These are phyloP conservation scores for Hyppa rectilinea DNA, from an alignment of 2,888 invertebrate species.

Conservation along the genomic window DNA sequence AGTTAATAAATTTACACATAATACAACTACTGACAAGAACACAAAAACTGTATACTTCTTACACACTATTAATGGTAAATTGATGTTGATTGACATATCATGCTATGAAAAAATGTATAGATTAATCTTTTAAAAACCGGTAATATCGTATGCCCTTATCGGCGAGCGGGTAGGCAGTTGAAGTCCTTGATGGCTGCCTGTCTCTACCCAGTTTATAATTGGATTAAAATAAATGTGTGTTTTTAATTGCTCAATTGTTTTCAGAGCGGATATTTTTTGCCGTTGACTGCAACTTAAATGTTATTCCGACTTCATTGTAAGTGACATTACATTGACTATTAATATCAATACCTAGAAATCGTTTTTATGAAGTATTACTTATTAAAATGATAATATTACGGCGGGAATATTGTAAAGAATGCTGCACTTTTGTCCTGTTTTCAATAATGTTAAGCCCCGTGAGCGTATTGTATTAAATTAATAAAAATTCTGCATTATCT, in stretches of 20 bases:
- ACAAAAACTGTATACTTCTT: conserved; percentile 59
- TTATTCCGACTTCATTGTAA: conserved; percentile 47
- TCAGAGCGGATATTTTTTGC: conserved; percentile 56
- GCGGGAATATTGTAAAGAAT: conserved; percentile 12
- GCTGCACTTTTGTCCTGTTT: not conserved
- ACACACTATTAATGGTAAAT: conserved; percentile 63
- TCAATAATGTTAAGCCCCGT: conserved; percentile 9
- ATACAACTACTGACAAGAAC: conserved; percentile 55
- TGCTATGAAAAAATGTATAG: conserved; percentile 62
- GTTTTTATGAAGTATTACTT: conserved; percentile 30
- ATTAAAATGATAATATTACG: conserved; percentile 23
- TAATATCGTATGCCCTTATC: conserved; percentile 58
- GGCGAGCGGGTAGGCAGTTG: conserved; percentile 34
- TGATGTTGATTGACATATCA: conserved; percentile 69
- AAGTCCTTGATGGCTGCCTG: conserved; percentile 55
- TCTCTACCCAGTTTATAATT: conserved; percentile 54
- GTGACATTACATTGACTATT: conserved; percentile 57
- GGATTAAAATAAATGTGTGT: conserved; percentile 64
- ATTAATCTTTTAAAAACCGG: conserved; percentile 66
- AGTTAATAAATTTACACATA: conserved; percentile 69
- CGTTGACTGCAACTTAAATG: conserved; percentile 26
- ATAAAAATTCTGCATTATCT: conserved; percentile 2
- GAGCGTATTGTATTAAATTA: not conserved
- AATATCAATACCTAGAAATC: conserved; percentile 39
- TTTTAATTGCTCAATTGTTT: conserved; percentile 69